Evolutionary conservation across 1,140 invertebrate species (phyloP).

Genomic region (Drosophila nigromelanica): DNA sequence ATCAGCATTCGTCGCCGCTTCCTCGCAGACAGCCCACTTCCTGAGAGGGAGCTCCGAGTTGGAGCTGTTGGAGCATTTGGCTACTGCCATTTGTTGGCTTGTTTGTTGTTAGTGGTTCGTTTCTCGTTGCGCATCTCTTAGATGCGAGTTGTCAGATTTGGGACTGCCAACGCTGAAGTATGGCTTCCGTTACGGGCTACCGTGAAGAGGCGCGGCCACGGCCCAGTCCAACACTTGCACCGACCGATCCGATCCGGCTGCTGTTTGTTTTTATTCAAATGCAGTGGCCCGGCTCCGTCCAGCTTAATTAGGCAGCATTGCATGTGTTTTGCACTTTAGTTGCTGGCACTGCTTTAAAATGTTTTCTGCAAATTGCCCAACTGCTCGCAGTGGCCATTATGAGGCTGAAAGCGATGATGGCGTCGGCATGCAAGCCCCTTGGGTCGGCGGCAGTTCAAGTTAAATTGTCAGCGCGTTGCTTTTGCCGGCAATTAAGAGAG

Average conservation of each 20-base stretch:
- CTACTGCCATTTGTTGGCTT: constrained; percentile 37
- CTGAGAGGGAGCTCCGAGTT: constrained; percentile 20
- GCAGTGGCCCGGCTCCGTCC: constrained; percentile 43
- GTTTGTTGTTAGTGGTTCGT: constrained; percentile 19
- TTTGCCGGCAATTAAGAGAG: constrained; percentile 48
- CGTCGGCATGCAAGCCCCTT: constrained; percentile 45
- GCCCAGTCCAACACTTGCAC: constrained; percentile 13
- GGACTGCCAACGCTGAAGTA: constrained; percentile 67
- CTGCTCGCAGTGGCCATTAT: background rate
- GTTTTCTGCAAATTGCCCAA: constrained; percentile 50
- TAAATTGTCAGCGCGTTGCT: constrained; percentile 34
- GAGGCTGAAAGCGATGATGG: constrained; percentile 9
- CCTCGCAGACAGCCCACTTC: constrained; percentile 57
- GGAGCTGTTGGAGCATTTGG: constrained; percentile 21
- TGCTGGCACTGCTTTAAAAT: constrained; percentile 47
- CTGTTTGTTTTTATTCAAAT: constrained; percentile 45
- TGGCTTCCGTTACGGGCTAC: constrained; percentile 80
- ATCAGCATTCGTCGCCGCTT: constrained; percentile 56
- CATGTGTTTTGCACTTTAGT: constrained; percentile 76
- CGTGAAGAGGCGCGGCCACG: constrained; percentile 53
- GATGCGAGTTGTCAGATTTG: constrained; percentile 78
- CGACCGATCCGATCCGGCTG: constrained; percentile 27
- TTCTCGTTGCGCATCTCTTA: constrained; percentile 66
- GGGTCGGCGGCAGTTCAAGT: constrained; percentile 49
- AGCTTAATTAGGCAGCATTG: constrained; percentile 75